These are phyloP conservation scores for Synergus japonicus DNA, from an alignment of 2,888 invertebrate genomes.

Conservation along the genomic window DNA sequence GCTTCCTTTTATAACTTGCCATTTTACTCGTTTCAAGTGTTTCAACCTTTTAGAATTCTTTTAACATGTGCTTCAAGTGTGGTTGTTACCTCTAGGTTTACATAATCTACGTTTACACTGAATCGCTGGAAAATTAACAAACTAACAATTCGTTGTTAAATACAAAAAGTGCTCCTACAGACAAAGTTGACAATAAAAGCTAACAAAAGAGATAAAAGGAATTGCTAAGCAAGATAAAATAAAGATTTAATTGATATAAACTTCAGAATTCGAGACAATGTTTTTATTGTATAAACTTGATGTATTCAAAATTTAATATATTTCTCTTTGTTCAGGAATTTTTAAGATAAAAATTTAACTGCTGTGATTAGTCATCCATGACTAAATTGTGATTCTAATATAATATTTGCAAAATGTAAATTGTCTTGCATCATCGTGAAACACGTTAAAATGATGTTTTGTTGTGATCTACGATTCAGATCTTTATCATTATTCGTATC, in stretches of 20 bases:
- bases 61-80: neutral
- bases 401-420: neutral
- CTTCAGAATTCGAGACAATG: neutral
- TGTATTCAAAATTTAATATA: no score
- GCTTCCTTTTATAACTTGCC: slow-evolving; percentile 48
- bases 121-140: neutral
- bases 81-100: neutral
- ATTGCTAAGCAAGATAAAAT: neutral
- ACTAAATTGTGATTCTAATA: neutral
- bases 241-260: no score
- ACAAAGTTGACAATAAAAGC: neutral
- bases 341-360: neutral
- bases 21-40: slow-evolving; percentile 46
- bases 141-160: neutral
- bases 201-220: neutral
- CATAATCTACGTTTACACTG: neutral
- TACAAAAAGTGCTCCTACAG: neutral
- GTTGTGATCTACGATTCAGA: neutral
- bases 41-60: slow-evolving; percentile 37
- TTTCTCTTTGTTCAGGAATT: neutral
- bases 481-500: neutral
- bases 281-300: no score
- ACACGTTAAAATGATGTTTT: neutral
- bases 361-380: slow-evolving; percentile 17
- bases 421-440: neutral